Conservation (phyloP, 2,888 invertebrate genomes). For the Drosophila borborema region DNA sequence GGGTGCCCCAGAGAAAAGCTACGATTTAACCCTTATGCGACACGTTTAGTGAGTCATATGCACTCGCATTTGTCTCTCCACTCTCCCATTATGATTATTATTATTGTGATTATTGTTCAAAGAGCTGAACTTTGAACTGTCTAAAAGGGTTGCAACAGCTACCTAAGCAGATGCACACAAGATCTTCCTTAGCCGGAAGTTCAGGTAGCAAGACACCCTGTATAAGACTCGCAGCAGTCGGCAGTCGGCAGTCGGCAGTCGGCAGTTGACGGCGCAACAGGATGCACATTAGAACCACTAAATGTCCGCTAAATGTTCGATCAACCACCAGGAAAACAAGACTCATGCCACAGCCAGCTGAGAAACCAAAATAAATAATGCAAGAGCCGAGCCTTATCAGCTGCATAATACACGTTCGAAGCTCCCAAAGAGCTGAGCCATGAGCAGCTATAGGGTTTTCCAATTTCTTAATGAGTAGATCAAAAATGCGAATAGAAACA, state of each 20-base stretch:
- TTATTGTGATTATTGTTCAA: conserved; percentile 56
- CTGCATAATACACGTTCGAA: background rate
- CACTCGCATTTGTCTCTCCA: conserved; percentile 14
- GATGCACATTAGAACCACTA: conserved; percentile 65
- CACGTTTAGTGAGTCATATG: conserved; percentile 40
- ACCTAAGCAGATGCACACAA: conserved; percentile 43
- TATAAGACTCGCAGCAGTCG: background rate
- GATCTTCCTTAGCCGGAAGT: conserved; percentile 62
- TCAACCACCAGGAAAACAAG: conserved; percentile 9
- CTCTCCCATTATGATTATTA: conserved; percentile 34
- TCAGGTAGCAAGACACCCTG: conserved; percentile 69
- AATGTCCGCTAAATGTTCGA: conserved; percentile 2
- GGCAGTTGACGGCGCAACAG: conserved; percentile 58
- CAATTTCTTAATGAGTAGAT: background rate
- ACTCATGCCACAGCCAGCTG: conserved; percentile 1
- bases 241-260: background rate
- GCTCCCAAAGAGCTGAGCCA: background rate
- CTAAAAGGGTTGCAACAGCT: conserved; percentile 44
- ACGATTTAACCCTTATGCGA: conserved; percentile 38
- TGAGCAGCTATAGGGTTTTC: background rate
- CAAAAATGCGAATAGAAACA: background rate
- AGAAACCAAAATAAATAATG: conserved; percentile 18
- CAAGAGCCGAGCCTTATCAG: background rate
- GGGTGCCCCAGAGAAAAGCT: conserved; percentile 39
- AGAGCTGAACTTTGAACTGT: conserved; percentile 68